Percentiles rank a stretch among this genome's conserved stretches.
phyloP scores from a whole-genome alignment of 2,797 vertebrate species.

The Sebastes cheni region DNA sequence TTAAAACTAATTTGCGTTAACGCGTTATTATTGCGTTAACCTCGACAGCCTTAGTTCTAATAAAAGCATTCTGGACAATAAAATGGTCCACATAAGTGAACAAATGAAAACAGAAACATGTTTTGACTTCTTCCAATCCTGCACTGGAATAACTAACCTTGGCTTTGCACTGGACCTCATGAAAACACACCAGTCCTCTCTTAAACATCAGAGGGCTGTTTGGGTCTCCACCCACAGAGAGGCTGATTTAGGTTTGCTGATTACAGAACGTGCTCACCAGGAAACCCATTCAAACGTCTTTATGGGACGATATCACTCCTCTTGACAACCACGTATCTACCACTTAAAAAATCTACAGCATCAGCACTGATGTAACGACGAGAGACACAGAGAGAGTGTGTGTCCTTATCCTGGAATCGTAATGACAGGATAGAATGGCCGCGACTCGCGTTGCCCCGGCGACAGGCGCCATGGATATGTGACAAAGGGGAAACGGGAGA shows the following conservation, averaged over 20 bases:
- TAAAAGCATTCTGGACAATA: background rate
- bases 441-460: conserved; percentile 75
- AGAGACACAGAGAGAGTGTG: background rate
- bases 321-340: background rate
- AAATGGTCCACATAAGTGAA: background rate
- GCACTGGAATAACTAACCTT: conserved; percentile 19
- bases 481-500: conserved; percentile 67
- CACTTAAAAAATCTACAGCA: conserved; percentile 12
- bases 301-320: background rate
- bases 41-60: fast-evolving
- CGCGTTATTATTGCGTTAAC: background rate
- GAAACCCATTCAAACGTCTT: conserved; percentile 18
- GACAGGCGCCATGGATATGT: conserved; percentile 82
- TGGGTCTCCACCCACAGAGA: conserved; percentile 28
- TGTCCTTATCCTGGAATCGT: conserved; percentile 74
- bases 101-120: background rate
- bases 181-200: conserved; percentile 12
- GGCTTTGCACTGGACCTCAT: background rate
- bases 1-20: no score
- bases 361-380: conserved; percentile 21
- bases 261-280: conserved; percentile 27
- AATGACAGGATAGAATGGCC: conserved; percentile 85
- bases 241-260: conserved; percentile 15
- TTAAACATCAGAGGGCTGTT: conserved; percentile 26
- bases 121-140: background rate